These are phyloP conservation scores for Zosterops pallidus DNA, from an alignment of 2,113 vertebrate genomes.

Conservation along the genomic window DNA sequence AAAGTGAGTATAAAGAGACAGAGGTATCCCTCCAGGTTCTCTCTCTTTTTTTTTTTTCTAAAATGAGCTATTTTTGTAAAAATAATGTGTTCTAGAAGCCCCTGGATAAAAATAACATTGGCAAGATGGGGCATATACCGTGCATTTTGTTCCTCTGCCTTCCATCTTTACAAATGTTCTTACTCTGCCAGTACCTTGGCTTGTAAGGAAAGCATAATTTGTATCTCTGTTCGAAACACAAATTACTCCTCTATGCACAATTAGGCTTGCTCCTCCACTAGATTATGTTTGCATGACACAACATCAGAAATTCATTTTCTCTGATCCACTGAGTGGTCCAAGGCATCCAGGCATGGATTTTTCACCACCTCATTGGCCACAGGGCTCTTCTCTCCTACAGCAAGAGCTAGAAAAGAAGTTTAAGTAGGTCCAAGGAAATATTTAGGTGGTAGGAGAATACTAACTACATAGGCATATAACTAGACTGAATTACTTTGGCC, in stretches of 20 bases:
- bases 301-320: not conserved
- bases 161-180: not conserved
- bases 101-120: not conserved
- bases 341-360: not conserved
- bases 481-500: not conserved
- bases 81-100: not conserved
- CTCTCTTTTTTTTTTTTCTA: not conserved
- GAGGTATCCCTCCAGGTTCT: not conserved
- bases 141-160: not conserved
- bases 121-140: not conserved
- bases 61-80: not conserved
- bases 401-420: not conserved
- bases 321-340: not conserved
- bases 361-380: not conserved
- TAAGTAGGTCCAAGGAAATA: not conserved
- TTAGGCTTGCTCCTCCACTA: not conserved
- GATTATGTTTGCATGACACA: not conserved
- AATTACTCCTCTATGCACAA: not conserved
- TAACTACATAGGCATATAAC: not conserved
- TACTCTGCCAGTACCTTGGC: not conserved
- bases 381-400: not conserved
- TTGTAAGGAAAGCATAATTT: not conserved
- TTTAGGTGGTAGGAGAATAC: not conserved
- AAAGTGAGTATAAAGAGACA: not conserved
- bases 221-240: not conserved